Evolutionary conservation across 2,797 vertebrate genomes (phyloP), one percentile per base, ranked within the genome.

Genomic region (Rhincodon typus): DNA sequence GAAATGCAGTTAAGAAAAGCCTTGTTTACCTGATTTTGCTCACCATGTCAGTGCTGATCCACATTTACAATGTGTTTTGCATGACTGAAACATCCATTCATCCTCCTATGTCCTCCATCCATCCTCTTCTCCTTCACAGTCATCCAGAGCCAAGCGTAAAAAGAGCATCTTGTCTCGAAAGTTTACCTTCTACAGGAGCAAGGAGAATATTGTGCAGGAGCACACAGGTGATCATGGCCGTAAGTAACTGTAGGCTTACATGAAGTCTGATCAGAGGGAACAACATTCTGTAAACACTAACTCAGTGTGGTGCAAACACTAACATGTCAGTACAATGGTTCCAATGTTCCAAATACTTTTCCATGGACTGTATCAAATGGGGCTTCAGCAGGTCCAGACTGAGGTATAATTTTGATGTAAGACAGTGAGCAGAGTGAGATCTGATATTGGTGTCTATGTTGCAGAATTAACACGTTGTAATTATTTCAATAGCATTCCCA

Each of bases 141-240:
- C 97, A 97, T 98, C 99, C 98, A 99, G 99, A 99, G 98, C 99
- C 98, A 99, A 99, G 98, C 99, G 98, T 98, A 99, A 99, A 99
- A 99, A 99, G 99, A 99, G 99, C 99, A 99, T 99, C 98, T 98
- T 99, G 97, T 99, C 99, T 96, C 99, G 99, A 98, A 99, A 99
- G 98, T 99, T 99, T 97, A 99, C 99, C 97, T 99, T 99, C 99
- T 99, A 99, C 99, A 99, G 99, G 99, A 99, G 99, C 99, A 99
- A 99, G 99, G 99, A 99, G 98, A 99, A 99, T 98, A 98, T 99
- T 99, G 98, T 98, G 97, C 98, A 99, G 97, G 99, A 99, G 97
- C 98, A 98, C 98, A 53, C 94, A 72, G 72, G 98, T 98, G 98
- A 98, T 97, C 98, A 99, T 97, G 99, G 99, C 99, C 99, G 99